Conservation (phyloP, 2,113 vertebrate genomes). For the Embiotoca jacksoni region DNA sequence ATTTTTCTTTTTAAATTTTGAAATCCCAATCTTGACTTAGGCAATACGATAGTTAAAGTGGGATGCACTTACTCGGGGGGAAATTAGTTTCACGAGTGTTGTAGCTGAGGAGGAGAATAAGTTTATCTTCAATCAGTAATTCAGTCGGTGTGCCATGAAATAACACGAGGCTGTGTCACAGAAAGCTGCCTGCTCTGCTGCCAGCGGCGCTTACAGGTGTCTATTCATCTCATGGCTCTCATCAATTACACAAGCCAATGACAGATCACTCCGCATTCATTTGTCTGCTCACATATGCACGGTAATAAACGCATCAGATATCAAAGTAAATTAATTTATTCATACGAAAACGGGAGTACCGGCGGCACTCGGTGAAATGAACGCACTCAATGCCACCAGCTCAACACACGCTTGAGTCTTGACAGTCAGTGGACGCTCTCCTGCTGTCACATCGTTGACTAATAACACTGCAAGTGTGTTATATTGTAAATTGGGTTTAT, state of each 20-base stretch:
- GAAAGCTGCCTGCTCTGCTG: conserved; percentile 56
- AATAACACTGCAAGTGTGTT: background rate
- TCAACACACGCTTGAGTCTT: background rate
- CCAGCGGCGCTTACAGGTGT: conserved; percentile 73
- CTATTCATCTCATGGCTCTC: conserved; percentile 68
- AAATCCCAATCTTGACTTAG: background rate
- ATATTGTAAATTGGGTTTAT: background rate
- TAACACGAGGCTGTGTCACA: conserved; percentile 64
- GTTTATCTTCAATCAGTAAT: conserved; percentile 64
- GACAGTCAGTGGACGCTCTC: no score
- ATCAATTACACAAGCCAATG: conserved; percentile 79
- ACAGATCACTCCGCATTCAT: conserved; percentile 72
- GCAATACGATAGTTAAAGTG: conserved; percentile 4
- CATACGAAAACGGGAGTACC: conserved; percentile 77
- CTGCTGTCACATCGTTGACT: background rate
- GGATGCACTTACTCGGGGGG: conserved; percentile 21
- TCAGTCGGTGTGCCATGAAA: conserved; percentile 69
- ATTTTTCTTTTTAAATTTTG: background rate
- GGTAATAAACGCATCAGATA: conserved; percentile 74
- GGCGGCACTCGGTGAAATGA: conserved; percentile 71
- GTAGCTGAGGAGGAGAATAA: conserved; percentile 38
- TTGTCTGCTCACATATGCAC: conserved; percentile 75
- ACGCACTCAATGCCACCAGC: conserved; percentile 52
- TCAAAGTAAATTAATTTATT: conserved; percentile 82
- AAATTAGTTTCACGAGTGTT: conserved; percentile 31